Percentiles rank a stretch among this genome's conserved stretches.
These are phyloP conservation scores for Gastracanthus pulcherrimus DNA, from an alignment of 2,888 invertebrate species.

Conservation along the genomic window DNA sequence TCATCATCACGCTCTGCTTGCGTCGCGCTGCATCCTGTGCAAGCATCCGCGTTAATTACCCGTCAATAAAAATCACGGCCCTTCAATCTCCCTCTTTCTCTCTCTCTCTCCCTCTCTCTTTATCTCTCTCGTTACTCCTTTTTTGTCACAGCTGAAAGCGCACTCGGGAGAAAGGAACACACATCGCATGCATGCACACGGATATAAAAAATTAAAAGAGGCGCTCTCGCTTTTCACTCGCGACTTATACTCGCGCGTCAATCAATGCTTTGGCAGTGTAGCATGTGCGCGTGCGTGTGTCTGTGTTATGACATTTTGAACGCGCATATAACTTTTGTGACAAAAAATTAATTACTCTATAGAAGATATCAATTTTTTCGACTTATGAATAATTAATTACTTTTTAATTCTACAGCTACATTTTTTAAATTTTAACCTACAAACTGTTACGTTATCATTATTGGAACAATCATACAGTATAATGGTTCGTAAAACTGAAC, in stretches of 20 bases:
- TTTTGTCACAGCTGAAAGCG: neutral
- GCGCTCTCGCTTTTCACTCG: neutral
- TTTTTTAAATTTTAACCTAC: too few relatives aligned
- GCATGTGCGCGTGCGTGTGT: neutral
- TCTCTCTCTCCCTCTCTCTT: neutral
- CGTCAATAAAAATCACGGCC: conserved; percentile 20
- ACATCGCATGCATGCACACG: neutral
- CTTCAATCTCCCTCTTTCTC: neutral
- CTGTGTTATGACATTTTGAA: too few relatives aligned
- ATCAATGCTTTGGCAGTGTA: neutral
- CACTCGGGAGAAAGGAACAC: neutral
- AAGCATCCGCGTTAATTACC: conserved; percentile 40
- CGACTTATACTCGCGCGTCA: too few relatives aligned
- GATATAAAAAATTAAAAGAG: neutral
- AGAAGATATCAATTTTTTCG: too few relatives aligned
- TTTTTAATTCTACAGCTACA: too few relatives aligned
- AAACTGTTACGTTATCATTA: too few relatives aligned
- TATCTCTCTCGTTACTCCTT: neutral
- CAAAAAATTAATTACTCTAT: too few relatives aligned
- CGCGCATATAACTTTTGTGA: too few relatives aligned
- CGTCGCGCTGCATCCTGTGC: too few relatives aligned
- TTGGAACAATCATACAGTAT: too few relatives aligned
- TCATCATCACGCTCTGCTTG: conserved; percentile 32
- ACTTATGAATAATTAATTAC: too few relatives aligned
- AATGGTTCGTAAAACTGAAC: too few relatives aligned